Evolutionary conservation across 2,797 vertebrate genomes (phyloP).

Genomic region (Sebastiscus tertius): DNA sequence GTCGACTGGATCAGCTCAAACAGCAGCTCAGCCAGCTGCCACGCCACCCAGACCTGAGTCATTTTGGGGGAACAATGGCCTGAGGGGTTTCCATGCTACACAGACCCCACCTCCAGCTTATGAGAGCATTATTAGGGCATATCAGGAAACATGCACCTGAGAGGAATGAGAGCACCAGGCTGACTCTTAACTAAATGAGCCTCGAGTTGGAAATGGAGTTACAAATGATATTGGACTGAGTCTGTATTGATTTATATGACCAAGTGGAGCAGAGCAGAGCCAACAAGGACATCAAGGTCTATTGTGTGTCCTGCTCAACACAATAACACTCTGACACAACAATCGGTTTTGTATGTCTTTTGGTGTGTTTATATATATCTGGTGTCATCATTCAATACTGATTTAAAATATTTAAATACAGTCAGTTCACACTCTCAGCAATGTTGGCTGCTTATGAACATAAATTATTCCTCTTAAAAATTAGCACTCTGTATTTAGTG

Average conservation of each 20-base stretch:
- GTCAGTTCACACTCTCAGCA: background rate
- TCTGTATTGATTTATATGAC: conserved; percentile 22
- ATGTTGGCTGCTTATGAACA: conserved; percentile 3
- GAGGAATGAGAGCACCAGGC: background rate
- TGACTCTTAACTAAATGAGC: conserved; percentile 32
- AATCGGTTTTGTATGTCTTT: background rate
- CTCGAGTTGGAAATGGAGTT: conserved; percentile 29
- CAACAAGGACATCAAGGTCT: background rate
- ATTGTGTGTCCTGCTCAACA: background rate
- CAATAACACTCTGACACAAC: background rate
- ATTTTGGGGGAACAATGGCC: conserved; percentile 90
- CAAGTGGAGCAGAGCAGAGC: background rate
- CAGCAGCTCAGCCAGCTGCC: conserved; percentile 64
- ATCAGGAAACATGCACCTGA: conserved; percentile 85
- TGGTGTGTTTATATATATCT: conserved; percentile 13
- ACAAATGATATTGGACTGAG: conserved; percentile 27
- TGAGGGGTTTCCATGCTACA: conserved; percentile 83
- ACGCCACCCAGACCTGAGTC: conserved; percentile 85
- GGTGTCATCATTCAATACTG: conserved; percentile 12
- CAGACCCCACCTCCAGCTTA: conserved; percentile 94
- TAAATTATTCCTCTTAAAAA: background rate
- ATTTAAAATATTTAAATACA: background rate
- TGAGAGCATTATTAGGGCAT: conserved; percentile 95
- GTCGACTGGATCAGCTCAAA: conserved; percentile 62
- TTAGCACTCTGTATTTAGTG: conserved; percentile 19